Evolutionary conservation across 2,888 invertebrate genomes (phyloP), one percentile per base, ranked within the genome.

Genomic region (Tetramorium bicarinatum): DNA sequence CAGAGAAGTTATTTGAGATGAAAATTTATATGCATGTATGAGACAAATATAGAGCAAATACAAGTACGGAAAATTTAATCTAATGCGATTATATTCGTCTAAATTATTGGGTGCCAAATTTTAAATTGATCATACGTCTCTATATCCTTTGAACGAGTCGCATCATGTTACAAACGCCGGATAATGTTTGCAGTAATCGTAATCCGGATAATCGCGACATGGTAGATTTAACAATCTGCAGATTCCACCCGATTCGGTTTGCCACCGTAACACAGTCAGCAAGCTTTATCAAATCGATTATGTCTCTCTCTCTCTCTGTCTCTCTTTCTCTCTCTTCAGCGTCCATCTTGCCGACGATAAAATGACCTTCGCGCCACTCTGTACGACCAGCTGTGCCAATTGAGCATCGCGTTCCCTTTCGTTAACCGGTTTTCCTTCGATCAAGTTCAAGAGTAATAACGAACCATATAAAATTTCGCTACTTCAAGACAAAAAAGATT

Each of bases 361-460:
- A 77, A 67, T 72, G 83, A 66, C 87, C 87, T 87, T 87, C 71
- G 49, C 59, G 44, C 29, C 29, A 41, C 18, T 61, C 44, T 54
- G 62, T 52, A 54, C 38, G 29, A 44, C 8, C 71, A 75, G 64
- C 29, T 56, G 56, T 41, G 56, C 25, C 49, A 71, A 83, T 87
- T 85, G 77, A 34, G n/a, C 52, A 49, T 47, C 52, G 34, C 67
- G 41, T 34, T 79, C 21, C 21, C 62, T 54, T 74, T 72, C 66
- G 64, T 62, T 77, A 67, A 71, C 69, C 56, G 56, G 77, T 77
- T 77, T 47, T 44, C 11, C 69, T 67, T 67, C 69, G 69, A 67
- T 34, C 54, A 77, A 77, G 69, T 67, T 69, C 77, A 77, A 77
- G 77, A 67, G n/a, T 56, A 56, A 77, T 54, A 59, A n/a, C 29